Percentiles rank a stretch among this genome's conserved stretches.
phyloP scores from a whole-genome alignment of 2,888 invertebrate species.

The Lordiphosa fenestrarum region DNA sequence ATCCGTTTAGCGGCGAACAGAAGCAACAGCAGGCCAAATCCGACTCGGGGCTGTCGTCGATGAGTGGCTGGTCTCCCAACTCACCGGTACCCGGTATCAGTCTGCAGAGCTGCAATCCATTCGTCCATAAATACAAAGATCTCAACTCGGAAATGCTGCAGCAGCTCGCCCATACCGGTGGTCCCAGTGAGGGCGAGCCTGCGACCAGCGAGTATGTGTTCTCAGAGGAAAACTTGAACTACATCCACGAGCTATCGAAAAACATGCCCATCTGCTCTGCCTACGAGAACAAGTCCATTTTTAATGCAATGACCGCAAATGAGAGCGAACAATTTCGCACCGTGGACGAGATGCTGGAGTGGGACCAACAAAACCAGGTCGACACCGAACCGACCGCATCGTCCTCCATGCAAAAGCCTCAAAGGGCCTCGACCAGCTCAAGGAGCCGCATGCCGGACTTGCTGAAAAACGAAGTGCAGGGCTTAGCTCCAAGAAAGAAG shows the following conservation, averaged over 20 bases:
- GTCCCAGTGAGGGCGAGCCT: no score
- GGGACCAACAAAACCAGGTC: conserved; percentile 54
- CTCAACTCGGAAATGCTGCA: conserved; percentile 42
- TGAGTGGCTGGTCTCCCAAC: conserved; percentile 92
- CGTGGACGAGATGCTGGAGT: conserved; percentile 72
- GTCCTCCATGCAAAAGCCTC: neutral
- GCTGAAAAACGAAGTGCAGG: conserved; percentile 33
- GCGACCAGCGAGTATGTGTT: conserved; percentile 65
- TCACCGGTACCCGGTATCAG: conserved; percentile 81
- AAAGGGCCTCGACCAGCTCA: neutral
- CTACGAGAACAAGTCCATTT: conserved; percentile 80
- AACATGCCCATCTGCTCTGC: conserved; percentile 80
- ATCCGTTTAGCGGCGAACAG: conserved; percentile 63
- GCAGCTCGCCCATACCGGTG: neutral
- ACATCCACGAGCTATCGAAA: conserved; percentile 79
- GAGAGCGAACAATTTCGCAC: conserved; percentile 41
- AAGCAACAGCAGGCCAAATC: conserved; percentile 83
- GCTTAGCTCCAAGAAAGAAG: conserved; percentile 1
- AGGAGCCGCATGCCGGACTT: conserved; percentile 48
- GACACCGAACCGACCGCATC: neutral
- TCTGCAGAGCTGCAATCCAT: conserved; percentile 33
- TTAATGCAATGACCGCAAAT: conserved; percentile 49
- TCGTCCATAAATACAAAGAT: conserved; percentile 41
- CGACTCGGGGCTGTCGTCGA: conserved; percentile 92
- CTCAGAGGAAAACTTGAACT: conserved; percentile 79